Evolutionary conservation across 2,888 invertebrate genomes (phyloP).

Genomic region (Tenthredo notha): DNA sequence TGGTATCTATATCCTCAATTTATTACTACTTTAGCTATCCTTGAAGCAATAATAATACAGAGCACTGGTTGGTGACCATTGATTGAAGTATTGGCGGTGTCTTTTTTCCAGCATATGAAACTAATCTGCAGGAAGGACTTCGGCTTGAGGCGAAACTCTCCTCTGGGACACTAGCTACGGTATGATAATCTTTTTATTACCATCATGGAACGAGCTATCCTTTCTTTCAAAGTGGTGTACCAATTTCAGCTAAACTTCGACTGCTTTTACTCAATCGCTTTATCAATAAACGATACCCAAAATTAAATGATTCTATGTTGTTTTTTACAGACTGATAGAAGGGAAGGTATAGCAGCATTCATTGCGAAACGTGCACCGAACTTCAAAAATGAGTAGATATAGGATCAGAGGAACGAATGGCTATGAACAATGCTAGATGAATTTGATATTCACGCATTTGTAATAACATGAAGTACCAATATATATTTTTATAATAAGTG

Average conservation of each 20-base stretch:
- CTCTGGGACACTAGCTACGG: conserved; percentile 97
- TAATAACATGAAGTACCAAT: too few species aligned
- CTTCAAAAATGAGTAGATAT: conserved; percentile 87
- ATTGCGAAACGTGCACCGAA: conserved; percentile 94
- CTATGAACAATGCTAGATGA: too few species aligned
- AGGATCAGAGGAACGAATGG: too few species aligned
- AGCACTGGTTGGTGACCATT: not conserved
- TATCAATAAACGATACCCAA: not conserved
- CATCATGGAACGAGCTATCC: not conserved
- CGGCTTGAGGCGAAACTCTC: conserved; percentile 94
- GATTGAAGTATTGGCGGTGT: not conserved
- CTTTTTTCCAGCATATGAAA: conserved; percentile 86
- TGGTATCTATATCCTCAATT: conserved; percentile 73
- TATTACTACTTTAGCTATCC: not conserved
- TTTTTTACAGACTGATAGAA: conserved; percentile 89
- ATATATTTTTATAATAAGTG: too few species aligned
- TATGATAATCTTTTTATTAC: conserved; percentile 77
- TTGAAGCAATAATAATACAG: not conserved
- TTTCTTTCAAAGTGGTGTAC: too few species aligned
- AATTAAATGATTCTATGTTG: conserved; percentile 50
- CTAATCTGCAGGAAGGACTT: conserved; percentile 92
- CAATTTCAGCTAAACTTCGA: too few species aligned
- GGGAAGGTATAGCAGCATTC: conserved; percentile 99
- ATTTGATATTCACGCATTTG: too few species aligned
- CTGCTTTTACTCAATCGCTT: too few species aligned